Percentiles rank a stretch among this genome's conserved stretches.
Conservation (phyloP, 2,888 invertebrate species). For the Drosophila rubida region DNA sequence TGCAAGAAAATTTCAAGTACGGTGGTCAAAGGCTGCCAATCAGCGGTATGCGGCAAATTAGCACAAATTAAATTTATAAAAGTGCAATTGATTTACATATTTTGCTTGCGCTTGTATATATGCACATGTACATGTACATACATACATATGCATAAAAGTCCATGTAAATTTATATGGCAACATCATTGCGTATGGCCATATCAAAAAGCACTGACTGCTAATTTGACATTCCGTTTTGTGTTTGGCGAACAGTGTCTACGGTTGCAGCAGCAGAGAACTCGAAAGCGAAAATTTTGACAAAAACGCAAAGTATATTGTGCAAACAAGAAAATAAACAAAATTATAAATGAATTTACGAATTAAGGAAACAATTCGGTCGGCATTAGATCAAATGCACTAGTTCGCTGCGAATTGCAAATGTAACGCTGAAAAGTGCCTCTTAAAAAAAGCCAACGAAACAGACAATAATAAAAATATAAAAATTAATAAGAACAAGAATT, state of each 20-base stretch:
- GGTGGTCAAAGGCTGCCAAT: constrained; percentile 27
- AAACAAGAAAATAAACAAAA: constrained; percentile 36
- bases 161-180: constrained; percentile 65
- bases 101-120: constrained; percentile 16
- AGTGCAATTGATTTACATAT: constrained; percentile 30
- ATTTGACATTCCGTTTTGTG: constrained; percentile 72
- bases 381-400: neutral
- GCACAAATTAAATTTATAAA: constrained; percentile 29
- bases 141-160: constrained; percentile 18
- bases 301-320: constrained; percentile 26
- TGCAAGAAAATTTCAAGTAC: constrained; percentile 29
- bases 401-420: constrained; percentile 5
- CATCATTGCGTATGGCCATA: constrained; percentile 68
- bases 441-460: constrained; percentile 6
- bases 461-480: constrained; percentile 29
- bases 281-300: constrained; percentile 35
- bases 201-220: constrained; percentile 57
- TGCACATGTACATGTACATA: constrained; percentile 34
- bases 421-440: neutral
- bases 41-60: constrained; percentile 8
- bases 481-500: constrained; percentile 25
- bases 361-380: neutral
- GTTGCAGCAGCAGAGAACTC: constrained; percentile 36
- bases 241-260: constrained; percentile 49
- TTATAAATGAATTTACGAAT: constrained; percentile 8